phyloP scores from a whole-genome alignment of 2,888 invertebrate genomes.

The Caenorhabditis panamensis region DNA sequence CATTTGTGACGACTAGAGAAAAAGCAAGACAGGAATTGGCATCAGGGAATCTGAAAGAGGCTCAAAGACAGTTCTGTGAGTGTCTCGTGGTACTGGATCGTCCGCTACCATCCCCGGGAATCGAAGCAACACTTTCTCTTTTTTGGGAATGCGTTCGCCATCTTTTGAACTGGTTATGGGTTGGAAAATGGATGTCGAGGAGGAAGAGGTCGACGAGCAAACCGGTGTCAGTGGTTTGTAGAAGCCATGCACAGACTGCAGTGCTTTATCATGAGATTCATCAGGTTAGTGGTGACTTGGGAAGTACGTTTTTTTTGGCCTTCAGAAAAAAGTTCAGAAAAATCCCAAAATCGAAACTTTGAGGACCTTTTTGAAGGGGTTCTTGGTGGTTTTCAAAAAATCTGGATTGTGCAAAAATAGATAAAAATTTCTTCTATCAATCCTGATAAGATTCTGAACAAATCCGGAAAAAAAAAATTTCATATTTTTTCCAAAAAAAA shows the following conservation, averaged over 20 bases:
- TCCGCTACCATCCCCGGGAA: slow-evolving; percentile 74
- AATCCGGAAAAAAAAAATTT: no score
- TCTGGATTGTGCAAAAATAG: no score
- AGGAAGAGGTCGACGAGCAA: slow-evolving; percentile 63
- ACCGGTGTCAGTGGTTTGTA: slow-evolving; percentile 75
- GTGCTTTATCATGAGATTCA: slow-evolving; percentile 80
- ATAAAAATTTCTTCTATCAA: no score
- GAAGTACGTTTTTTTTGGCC: not conserved
- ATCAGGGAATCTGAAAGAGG: slow-evolving; percentile 76
- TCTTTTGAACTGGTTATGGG: slow-evolving; percentile 78
- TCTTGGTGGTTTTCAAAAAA: no score
- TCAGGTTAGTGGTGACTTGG: slow-evolving; percentile 44
- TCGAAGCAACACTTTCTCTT: slow-evolving; percentile 74
- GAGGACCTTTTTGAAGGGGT: no score
- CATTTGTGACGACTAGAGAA: slow-evolving; percentile 71
- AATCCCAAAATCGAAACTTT: not conserved
- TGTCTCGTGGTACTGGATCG: slow-evolving; percentile 76
- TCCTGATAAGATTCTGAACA: no score
- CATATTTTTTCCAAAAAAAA: no score
- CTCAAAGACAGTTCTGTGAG: slow-evolving; percentile 76
- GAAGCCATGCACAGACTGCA: slow-evolving; percentile 79
- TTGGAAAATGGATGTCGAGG: slow-evolving; percentile 75
- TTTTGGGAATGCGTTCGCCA: slow-evolving; percentile 76
- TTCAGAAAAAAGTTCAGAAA: no score
- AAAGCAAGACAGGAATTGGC: slow-evolving; percentile 70